Conservation (phyloP, 2,113 vertebrate genomes). For the Tinamus guttatus region DNA sequence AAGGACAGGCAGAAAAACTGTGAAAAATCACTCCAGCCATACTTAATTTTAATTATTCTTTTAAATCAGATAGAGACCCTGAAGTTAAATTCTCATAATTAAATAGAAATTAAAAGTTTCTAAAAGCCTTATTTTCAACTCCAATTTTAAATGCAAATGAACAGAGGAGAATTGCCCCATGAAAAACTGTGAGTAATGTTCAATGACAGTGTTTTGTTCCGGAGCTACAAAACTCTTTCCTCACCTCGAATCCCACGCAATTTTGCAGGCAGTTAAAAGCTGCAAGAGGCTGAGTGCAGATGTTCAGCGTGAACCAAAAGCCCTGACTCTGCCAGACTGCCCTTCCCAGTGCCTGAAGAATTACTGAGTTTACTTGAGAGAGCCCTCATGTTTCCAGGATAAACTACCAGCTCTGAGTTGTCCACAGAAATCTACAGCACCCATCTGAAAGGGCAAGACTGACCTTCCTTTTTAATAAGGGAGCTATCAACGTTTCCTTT, state of each 20-base stretch:
- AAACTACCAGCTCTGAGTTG: background rate
- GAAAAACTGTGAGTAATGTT: conserved; percentile 11
- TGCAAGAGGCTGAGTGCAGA: background rate
- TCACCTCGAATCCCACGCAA: background rate
- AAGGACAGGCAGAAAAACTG: conserved; percentile 83
- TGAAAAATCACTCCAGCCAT: conserved; percentile 88
- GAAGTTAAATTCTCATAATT: conserved; percentile 87
- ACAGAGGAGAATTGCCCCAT: conserved; percentile 22
- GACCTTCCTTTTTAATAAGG: background rate
- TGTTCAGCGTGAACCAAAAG: background rate
- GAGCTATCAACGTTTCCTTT: rapidly evolving
- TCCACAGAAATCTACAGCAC: background rate
- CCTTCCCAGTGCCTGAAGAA: background rate
- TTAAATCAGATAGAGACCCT: conserved; percentile 89
- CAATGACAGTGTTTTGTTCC: background rate
- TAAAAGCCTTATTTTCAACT: conserved; percentile 81
- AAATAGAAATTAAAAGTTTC: conserved; percentile 89
- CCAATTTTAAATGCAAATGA: conserved; percentile 85
- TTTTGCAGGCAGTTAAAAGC: background rate
- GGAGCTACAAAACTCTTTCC: background rate
- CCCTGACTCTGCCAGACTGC: background rate
- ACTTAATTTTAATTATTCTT: conserved; percentile 98
- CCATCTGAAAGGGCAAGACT: background rate
- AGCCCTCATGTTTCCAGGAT: background rate
- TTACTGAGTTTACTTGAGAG: background rate